Evolutionary conservation across 2,888 invertebrate genomes (phyloP), one percentile per base, ranked within the genome.

Genomic region (Tetragonula carbonaria): DNA sequence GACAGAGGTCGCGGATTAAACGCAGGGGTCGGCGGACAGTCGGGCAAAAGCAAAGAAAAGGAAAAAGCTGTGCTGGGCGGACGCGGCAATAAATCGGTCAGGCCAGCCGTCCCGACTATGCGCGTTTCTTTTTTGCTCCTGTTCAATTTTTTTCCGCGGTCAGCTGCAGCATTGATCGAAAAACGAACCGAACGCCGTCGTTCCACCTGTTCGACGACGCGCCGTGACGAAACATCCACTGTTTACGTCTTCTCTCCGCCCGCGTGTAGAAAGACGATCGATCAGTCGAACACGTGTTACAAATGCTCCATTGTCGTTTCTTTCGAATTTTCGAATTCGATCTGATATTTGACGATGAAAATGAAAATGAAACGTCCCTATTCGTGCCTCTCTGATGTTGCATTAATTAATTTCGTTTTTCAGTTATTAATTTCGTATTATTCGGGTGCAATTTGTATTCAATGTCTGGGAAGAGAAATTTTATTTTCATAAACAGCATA

Each of bases 1-100:
- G 55, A 86, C 86, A 86, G 87, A 87, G 89, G 89, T 88, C 89
- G 88, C 84, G 88, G 89, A 87, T 88, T 86, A 88, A 87, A 78
- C 77, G 74, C 74, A 85, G 75, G 23, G 75, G 70, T 55, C 62
- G 74, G 38, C 45, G 80, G 71, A 51, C 81, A 50, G 80, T 33
- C 21, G 76, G 84, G 45, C 16, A 86, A 85, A 87, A 88, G 77
- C 79, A 80, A 87, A 82, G 88, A 86, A 88, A 87, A 85, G 74
- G 78, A 88, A 82, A 78, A 80, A 82, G 78, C 72, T 67, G 74
- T 76, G 78, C 67, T 72, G 80, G 80, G 84, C 79, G 86, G 81
- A 80, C 86, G 85, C 75, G 81, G 88, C 86, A 86, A 90, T 90
- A 90, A 90, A 90, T 90, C 90, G 90, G 90, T 90, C 90, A 90